Conservation (phyloP, 1,140 invertebrate species). For the Tetragnatha versicolor region DNA sequence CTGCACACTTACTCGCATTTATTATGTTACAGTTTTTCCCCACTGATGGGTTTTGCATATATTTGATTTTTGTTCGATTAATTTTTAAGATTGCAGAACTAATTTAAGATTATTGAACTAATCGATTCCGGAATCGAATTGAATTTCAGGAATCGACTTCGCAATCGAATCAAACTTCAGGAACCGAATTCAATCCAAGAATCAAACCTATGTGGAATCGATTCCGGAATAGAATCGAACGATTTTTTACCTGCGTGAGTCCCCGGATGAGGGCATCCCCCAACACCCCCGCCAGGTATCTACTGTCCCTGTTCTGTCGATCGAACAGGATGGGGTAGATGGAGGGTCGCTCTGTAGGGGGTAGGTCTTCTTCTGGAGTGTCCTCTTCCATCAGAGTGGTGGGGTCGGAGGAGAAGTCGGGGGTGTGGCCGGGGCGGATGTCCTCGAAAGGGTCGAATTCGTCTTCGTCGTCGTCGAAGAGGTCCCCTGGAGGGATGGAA, state of each 20-base stretch:
- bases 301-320: slow-evolving; percentile 36
- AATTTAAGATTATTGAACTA: too few relatives aligned
- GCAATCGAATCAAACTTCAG: too few relatives aligned
- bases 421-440: slow-evolving; percentile 6
- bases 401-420: slow-evolving; percentile 1
- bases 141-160: too few relatives aligned
- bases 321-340: slow-evolving; percentile 49
- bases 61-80: too few relatives aligned
- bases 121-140: too few relatives aligned
- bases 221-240: too few relatives aligned
- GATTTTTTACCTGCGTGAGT: slow-evolving; percentile 84
- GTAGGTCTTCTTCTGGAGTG: background rate
- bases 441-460: slow-evolving; percentile 16
- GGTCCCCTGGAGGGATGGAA: background rate
- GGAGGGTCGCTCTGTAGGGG: background rate
- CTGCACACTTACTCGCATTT: too few relatives aligned
- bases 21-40: too few relatives aligned
- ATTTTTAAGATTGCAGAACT: too few relatives aligned
- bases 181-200: too few relatives aligned
- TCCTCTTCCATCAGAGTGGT: background rate
- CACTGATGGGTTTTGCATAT: too few relatives aligned
- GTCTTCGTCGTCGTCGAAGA: slow-evolving; percentile 11
- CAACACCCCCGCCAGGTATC: slow-evolving; percentile 67
- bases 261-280: slow-evolving; percentile 87
- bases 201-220: too few relatives aligned